phyloP scores from a whole-genome alignment of 2,797 vertebrate genomes.

The Myripristis murdjan region DNA sequence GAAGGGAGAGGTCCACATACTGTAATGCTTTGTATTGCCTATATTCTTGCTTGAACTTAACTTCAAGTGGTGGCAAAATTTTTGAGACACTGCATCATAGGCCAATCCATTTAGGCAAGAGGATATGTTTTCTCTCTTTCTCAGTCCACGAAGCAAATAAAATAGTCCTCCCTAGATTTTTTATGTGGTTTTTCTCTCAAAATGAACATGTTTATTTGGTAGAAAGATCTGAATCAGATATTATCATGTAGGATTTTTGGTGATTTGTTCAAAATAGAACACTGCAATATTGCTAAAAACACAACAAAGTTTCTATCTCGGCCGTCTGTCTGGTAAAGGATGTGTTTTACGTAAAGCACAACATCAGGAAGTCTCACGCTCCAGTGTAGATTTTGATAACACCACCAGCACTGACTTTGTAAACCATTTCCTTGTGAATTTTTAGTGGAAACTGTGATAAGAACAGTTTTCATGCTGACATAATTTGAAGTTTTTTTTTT shows the following conservation, averaged over 20 bases:
- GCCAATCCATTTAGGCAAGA: constrained; percentile 61
- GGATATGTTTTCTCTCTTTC: constrained; percentile 46
- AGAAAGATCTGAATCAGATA: neutral
- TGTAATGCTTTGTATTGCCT: constrained; percentile 66
- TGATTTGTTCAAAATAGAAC: no score
- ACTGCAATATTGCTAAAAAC: no score
- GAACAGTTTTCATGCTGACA: neutral
- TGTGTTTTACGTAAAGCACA: neutral
- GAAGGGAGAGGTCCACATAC: constrained; percentile 72
- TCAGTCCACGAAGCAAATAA: constrained; percentile 23
- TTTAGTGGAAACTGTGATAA: no score
- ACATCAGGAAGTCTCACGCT: neutral
- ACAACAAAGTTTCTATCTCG: no score
- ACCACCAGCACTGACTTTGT: neutral
- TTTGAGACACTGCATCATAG: constrained; percentile 71
- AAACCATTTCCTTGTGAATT: neutral
- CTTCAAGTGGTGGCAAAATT: constrained; percentile 76
- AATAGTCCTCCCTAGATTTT: constrained; percentile 8
- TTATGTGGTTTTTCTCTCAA: constrained; percentile 4
- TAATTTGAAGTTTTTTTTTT: constrained; percentile 10
- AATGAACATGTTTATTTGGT: neutral
- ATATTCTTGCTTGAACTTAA: constrained; percentile 76
- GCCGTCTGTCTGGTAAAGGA: neutral
- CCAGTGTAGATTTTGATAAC: neutral
- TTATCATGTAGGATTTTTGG: neutral